phyloP scores from a whole-genome alignment of 2,888 invertebrate genomes.

The Drosophila prolongata region DNA sequence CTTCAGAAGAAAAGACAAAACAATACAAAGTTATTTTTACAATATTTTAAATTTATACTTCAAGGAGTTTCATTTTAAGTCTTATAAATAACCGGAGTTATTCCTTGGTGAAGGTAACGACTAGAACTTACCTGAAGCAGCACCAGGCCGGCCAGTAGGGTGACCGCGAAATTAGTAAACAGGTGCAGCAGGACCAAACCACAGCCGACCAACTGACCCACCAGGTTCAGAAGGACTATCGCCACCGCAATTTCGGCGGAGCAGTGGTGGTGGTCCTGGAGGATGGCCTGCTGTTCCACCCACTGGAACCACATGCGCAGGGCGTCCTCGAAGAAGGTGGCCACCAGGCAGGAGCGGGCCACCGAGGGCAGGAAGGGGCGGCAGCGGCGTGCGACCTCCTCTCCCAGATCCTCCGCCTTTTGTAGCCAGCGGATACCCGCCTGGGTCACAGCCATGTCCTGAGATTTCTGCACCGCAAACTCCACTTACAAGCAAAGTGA shows the following conservation, averaged over 20 bases:
- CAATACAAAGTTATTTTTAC: too few relatives aligned
- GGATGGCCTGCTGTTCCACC: slow-evolving; percentile 10
- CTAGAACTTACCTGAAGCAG: slow-evolving; percentile 32
- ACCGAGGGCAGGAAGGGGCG: slow-evolving; percentile 35
- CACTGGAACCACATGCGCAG: slow-evolving; percentile 41
- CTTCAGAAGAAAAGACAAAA: too few relatives aligned
- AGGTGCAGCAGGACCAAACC: slow-evolving; percentile 13
- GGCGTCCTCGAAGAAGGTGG: slow-evolving; percentile 45
- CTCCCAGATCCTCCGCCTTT: slow-evolving; percentile 9
- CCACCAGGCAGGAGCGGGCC: slow-evolving; percentile 40
- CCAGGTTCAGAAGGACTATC: slow-evolving; percentile 23
- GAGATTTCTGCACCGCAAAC: slow-evolving; percentile 4
- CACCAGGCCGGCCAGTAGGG: slow-evolving; percentile 26
- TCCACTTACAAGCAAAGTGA: slow-evolving; percentile 26
- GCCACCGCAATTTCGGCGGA: slow-evolving; percentile 3
- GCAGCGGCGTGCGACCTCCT: slow-evolving; percentile 16
- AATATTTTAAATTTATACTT: too few relatives aligned
- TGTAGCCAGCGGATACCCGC: slow-evolving; percentile 14
- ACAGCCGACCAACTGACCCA: slow-evolving; percentile 41
- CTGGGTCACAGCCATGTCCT: slow-evolving; percentile 14
- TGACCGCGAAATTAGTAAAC: slow-evolving; percentile 31
- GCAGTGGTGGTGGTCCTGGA: slow-evolving; percentile 33
- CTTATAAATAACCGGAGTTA: background rate
- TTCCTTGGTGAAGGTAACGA: background rate
- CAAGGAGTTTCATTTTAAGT: too few relatives aligned